Base-by-base conservation (phyloP, 2,888 invertebrate species). In the Plebejus anna region DNA sequence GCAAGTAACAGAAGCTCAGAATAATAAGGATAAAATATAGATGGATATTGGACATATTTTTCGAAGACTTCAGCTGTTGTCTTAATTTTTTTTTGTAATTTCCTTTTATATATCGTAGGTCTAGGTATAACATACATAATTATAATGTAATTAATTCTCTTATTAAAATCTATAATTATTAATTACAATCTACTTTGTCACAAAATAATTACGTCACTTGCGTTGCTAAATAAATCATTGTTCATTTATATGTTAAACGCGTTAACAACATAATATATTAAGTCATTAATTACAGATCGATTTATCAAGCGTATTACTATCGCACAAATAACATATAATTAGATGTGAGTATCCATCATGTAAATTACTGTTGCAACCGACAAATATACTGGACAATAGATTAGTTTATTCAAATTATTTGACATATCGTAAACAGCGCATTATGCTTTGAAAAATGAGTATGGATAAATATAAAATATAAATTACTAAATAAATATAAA, bases 211-310 rank as follows among this genome's bases (percentile, higher is more conserved):
- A 32, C 66, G 66, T 11, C 66, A 66, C 66, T 66, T 32, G 28
- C 61, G 11, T 66, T 59, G n/a, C 6, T 28, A 32, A 66, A 32
- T 36, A 66, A 66, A 66, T 36, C 5, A 66, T 32, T 61, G 32
- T 66, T 66, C 32, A 66, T 36, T 66, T 66, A 28, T 66, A 36
- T 66, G 36, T 66, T 66, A 36, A 66, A 66, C 66, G 32, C 13
- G 66, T 32, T 66, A 32, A 16, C 66, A 1, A 66, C 66, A 66
- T 66, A 47, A 5, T 38, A 66, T 36, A 66, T 66, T 66, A 32
- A 66, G 66, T 66, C 66, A 66, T 66, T 66, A 66, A 66, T 66
- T 36, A 66, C 32, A 66, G 66, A 66, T 32, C 11, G 13, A 66
- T 66, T 66, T 13, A 66, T 66, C 13, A 66, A 2, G 16, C 66